These are phyloP conservation scores for Arctocebus calabarensis DNA, from an alignment of 2,797 vertebrate species.

Conservation along the genomic window DNA sequence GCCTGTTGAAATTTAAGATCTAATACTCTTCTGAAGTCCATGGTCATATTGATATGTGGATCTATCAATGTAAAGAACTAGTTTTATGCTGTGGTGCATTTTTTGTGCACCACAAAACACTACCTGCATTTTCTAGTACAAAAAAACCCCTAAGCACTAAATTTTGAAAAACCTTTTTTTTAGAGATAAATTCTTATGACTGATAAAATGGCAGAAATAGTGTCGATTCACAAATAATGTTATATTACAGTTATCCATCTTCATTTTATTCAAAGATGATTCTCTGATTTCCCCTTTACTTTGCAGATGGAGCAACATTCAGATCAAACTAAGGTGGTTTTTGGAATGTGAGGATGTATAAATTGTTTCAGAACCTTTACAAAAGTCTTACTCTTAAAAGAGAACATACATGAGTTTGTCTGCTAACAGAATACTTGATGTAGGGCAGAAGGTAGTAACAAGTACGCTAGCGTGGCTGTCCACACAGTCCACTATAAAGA, in stretches of 20 bases:
- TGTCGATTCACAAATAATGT: background rate
- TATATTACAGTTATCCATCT: background rate
- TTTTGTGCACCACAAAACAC: background rate
- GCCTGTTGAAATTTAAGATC: background rate
- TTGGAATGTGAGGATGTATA: background rate
- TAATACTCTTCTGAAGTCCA: background rate
- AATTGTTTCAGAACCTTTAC: background rate
- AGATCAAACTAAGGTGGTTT: background rate
- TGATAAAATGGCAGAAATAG: background rate
- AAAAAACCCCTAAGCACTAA: background rate
- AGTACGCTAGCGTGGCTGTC: background rate
- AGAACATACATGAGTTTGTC: background rate
- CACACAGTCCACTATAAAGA: background rate
- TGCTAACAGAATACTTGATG: background rate
- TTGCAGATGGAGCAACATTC: background rate
- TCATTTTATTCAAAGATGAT: background rate
- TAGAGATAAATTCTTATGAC: conserved; percentile 10
- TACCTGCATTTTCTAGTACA: background rate
- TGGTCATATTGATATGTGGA: background rate
- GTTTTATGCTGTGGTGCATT: background rate
- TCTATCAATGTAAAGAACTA: background rate
- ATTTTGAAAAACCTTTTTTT: background rate
- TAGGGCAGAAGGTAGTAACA: background rate
- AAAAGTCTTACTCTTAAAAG: conserved; percentile 6
- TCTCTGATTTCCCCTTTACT: background rate